Percentiles rank a stretch among this genome's conserved stretches.
Evolutionary conservation across 2,888 invertebrate species (phyloP).

Genomic region (Drosophila multiciliata): DNA sequence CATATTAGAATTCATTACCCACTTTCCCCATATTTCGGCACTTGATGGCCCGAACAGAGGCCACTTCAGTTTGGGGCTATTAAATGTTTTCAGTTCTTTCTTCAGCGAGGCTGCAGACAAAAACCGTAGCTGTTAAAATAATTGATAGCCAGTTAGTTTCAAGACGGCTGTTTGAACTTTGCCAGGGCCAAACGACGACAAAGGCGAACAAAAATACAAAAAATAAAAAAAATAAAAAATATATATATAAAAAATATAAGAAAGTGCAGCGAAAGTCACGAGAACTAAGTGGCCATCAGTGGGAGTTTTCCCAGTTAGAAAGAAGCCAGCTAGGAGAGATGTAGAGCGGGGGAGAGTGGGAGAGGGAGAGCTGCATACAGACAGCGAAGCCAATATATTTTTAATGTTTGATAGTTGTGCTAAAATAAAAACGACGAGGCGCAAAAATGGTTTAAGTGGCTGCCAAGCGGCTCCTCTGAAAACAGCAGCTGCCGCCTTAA

Average conservation of each 20-base stretch:
- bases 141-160: conserved; percentile 77
- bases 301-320: conserved; percentile 26
- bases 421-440: conserved; percentile 73
- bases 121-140: conserved; percentile 76
- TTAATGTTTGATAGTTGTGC: conserved; percentile 79
- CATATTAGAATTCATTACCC: conserved; percentile 73
- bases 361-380: conserved; percentile 9
- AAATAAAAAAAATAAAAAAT: conserved; percentile 35
- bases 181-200: conserved; percentile 37
- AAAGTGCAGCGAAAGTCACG: conserved; percentile 72
- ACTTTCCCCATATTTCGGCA: conserved; percentile 53
- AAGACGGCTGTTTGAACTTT: conserved; percentile 75
- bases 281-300: conserved; percentile 73
- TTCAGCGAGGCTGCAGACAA: conserved; percentile 17
- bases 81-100: conserved; percentile 47
- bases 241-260: conserved; percentile 20
- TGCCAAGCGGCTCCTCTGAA: conserved; percentile 50
- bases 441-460: conserved; percentile 73
- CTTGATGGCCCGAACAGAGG: conserved; percentile 47
- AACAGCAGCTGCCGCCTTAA: conserved; percentile 54
- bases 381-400: conserved; percentile 72
- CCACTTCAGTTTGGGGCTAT: conserved; percentile 49
- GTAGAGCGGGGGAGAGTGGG: neutral
- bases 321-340: neutral
- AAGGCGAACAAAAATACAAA: conserved; percentile 16